Base-by-base conservation (phyloP, 1,140 invertebrate species). In the Calycopis cecrops region DNA sequence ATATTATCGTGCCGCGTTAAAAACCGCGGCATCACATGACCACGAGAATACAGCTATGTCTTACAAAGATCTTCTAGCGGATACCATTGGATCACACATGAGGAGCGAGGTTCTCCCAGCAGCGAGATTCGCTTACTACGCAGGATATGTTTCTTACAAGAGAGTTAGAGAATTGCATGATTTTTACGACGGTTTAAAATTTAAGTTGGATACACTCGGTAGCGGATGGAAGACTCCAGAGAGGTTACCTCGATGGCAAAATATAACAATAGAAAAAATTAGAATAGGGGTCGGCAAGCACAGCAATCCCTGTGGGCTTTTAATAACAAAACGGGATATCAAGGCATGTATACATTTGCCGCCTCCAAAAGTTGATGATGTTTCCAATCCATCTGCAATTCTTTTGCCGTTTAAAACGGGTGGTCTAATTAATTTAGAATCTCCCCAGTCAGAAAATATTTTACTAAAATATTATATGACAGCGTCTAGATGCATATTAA, bases 401-500 rank as follows among this genome's bases (percentile, higher is more conserved):
- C 71, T 63, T 9, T 57, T 87, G 17, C 82, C 84, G 8, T 81
- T 89, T 85, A 71, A 89, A 89, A 73, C 57, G 1, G 80, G 83
- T 11, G 88, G 84, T 9, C 69, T 92, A 48, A 69, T 89, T 16
- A 91, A 88, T 49, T 73, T 92, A 21, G 74, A 81, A 17, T 86
- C 87, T 1, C 88, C 89, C 49, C 65, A 69, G 28, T 89, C 91
- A 0, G 87, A 90, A 47, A 90, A 90, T 56, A 69, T 87, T 33
- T 60, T 92, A 9, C 72, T 90, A 17, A 90, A 90, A 60, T 90
- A 90, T 56, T 92, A 90, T 62, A 88, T 85, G 4, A 84, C 89
- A 4, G 85, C 86, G 12, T 79, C 88, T 1, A 66, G 75, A 33
- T 87, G 84, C 42, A 78, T 87, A 49, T 60, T 85, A 38, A 60